These are phyloP conservation scores for Halocynthia aurantium DNA, from an alignment of 23 tunicate genomes.

Conservation along the genomic window DNA sequence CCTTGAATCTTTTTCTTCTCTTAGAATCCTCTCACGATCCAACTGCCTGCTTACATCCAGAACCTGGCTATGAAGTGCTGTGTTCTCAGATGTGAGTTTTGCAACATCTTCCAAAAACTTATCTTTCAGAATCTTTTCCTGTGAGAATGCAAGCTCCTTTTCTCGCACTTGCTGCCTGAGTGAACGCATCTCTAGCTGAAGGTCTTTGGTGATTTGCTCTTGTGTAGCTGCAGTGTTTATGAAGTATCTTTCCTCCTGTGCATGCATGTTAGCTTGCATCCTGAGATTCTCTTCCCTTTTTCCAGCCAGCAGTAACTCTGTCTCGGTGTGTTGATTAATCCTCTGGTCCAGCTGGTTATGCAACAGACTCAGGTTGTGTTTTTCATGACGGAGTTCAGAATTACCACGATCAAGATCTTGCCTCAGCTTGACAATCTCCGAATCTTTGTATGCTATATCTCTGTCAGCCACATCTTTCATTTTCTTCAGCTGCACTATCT, in stretches of 20 bases:
- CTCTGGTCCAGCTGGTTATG: conserved; percentile 78
- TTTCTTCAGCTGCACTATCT: conserved; percentile 74
- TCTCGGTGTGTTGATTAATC: conserved; percentile 68
- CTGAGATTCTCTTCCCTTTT: conserved; percentile 73
- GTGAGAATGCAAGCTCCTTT: conserved; percentile 53
- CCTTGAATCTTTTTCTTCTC: conserved; percentile 67
- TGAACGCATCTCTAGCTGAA: conserved; percentile 63
- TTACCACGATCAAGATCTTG: conserved; percentile 63
- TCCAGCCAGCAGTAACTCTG: conserved; percentile 55
- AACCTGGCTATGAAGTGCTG: conserved; percentile 56
- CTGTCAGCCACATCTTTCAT: conserved; percentile 82
- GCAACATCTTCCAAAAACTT: conserved; percentile 56
- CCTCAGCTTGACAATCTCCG: conserved; percentile 55
- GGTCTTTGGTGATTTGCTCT: conserved; percentile 75
- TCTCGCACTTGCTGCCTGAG: conserved; percentile 73
- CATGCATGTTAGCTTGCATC: conserved; percentile 84
- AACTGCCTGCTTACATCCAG: conserved; percentile 75
- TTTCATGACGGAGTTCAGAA: conserved; percentile 68
- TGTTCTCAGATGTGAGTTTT: conserved; percentile 69
- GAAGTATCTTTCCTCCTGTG: conserved; percentile 65
- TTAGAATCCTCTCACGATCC: conserved; percentile 58
- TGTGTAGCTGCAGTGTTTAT: conserved; percentile 71
- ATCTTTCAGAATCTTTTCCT: conserved; percentile 76
- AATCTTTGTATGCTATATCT: conserved; percentile 70
- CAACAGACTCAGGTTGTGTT: conserved; percentile 50